These are phyloP conservation scores for Nyctalus aviator DNA, from an alignment of 2,797 vertebrate species.

Conservation along the genomic window DNA sequence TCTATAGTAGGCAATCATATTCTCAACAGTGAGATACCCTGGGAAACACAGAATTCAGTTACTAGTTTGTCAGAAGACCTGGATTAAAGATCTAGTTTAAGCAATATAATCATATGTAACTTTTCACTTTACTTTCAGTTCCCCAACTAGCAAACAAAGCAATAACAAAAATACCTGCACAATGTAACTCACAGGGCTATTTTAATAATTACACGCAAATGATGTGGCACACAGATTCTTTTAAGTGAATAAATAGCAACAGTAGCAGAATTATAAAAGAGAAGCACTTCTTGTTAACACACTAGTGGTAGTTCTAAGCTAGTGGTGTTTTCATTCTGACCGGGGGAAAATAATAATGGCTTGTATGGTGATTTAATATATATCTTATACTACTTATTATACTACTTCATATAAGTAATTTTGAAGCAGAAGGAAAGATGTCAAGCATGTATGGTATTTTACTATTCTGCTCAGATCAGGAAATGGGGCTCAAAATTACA, in stretches of 20 bases:
- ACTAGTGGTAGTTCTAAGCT: neutral
- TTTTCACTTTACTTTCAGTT: slow-evolving; percentile 46
- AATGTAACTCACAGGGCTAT: neutral
- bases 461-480: slow-evolving; percentile 19
- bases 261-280: neutral
- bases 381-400: no score
- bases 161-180: slow-evolving; percentile 6
- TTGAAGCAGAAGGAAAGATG: neutral
- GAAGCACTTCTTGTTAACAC: neutral
- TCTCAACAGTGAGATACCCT: neutral
- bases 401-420: slow-evolving; percentile 17
- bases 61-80: neutral
- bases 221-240: neutral
- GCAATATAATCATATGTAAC: neutral
- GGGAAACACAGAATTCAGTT: slow-evolving; percentile 28
- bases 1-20: neutral
- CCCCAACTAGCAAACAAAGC: slow-evolving; percentile 35
- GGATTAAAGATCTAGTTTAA: slow-evolving; percentile 27
- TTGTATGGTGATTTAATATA: neutral
- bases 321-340: neutral
- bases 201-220: slow-evolving; percentile 58
- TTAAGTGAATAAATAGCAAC: slow-evolving; percentile 1
- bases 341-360: neutral
- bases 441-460: neutral
- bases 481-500: slow-evolving; percentile 40